Evolutionary conservation across 1,140 invertebrate genomes (phyloP).

Genomic region (Ptiloglossa arizonensis): DNA sequence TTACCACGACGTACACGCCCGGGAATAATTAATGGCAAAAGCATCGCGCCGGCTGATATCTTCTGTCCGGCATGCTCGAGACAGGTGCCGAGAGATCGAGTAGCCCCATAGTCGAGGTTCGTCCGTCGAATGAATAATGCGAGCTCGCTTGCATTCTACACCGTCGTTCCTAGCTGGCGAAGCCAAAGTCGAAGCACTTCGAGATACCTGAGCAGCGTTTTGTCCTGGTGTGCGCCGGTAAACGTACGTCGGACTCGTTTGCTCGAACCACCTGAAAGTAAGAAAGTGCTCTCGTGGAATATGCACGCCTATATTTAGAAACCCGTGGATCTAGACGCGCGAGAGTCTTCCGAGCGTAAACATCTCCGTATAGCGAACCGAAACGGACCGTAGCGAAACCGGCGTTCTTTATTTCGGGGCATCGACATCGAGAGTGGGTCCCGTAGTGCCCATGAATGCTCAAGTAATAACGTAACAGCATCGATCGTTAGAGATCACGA

Average conservation of each 20-base stretch:
- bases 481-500: too few relatives aligned
- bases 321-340: background rate
- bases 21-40: constrained; percentile 57
- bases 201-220: background rate
- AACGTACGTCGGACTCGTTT: background rate
- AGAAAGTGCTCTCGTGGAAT: background rate
- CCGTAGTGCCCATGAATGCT: too few relatives aligned
- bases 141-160: constrained; percentile 9
- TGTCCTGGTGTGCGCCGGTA: background rate
- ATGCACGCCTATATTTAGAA: background rate
- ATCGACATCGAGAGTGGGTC: too few relatives aligned
- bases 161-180: constrained; percentile 5
- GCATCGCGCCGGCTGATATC: constrained; percentile 39
- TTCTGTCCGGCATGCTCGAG: constrained; percentile 33
- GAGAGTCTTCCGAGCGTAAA: constrained; percentile 12
- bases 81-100: constrained; percentile 52
- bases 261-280: background rate
- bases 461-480: too few relatives aligned
- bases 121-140: constrained; percentile 53
- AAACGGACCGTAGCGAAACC: constrained; percentile 37
- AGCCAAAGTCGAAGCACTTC: constrained; percentile 15
- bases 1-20: constrained; percentile 34
- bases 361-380: constrained; percentile 18
- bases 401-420: constrained; percentile 53
- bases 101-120: constrained; percentile 18